Conservation (phyloP, 1,140 invertebrate genomes). For the Proales similis region DNA sequence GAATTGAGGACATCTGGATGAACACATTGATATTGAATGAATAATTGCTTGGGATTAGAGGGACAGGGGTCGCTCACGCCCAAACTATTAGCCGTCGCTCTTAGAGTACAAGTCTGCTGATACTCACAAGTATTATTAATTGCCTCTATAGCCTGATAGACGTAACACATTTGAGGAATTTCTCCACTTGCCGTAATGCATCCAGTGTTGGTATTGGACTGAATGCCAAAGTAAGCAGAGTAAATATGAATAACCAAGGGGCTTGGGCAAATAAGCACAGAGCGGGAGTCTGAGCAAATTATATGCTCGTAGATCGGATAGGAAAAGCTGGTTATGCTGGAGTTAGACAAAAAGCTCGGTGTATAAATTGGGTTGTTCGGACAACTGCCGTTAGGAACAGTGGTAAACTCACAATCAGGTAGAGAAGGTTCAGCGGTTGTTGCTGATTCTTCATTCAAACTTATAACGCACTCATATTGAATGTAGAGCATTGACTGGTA, state of each 20-base stretch:
- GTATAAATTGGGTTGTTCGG: not conserved
- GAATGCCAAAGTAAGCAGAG: slow-evolving; percentile 34
- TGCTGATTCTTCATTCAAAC: not conserved
- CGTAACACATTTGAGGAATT: slow-evolving; percentile 4
- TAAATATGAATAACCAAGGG: slow-evolving; percentile 20
- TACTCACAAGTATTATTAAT: slow-evolving; percentile 12
- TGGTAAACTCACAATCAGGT: slow-evolving; percentile 28
- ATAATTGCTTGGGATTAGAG: slow-evolving; percentile 3
- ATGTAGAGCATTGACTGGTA: slow-evolving; percentile 17
- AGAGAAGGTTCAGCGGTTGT: slow-evolving; percentile 11
- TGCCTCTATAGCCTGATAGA: not conserved
- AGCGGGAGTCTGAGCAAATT: slow-evolving; percentile 5
- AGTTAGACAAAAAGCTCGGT: not conserved
- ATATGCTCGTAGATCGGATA: slow-evolving; percentile 23
- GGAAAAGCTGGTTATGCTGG: not conserved
- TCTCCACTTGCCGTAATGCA: not conserved
- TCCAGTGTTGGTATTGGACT: not conserved
- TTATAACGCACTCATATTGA: slow-evolving; percentile 25
- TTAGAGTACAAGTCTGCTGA: slow-evolving; percentile 4
- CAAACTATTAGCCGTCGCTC: slow-evolving; percentile 14
- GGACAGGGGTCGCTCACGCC: slow-evolving; percentile 16
- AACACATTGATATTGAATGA: slow-evolving; percentile 33
- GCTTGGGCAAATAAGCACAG: not conserved
- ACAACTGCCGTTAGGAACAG: slow-evolving; percentile 8
- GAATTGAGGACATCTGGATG: not conserved